phyloP scores from a whole-genome alignment of 2,797 vertebrate species.

The Eurystomus glaucurus region DNA sequence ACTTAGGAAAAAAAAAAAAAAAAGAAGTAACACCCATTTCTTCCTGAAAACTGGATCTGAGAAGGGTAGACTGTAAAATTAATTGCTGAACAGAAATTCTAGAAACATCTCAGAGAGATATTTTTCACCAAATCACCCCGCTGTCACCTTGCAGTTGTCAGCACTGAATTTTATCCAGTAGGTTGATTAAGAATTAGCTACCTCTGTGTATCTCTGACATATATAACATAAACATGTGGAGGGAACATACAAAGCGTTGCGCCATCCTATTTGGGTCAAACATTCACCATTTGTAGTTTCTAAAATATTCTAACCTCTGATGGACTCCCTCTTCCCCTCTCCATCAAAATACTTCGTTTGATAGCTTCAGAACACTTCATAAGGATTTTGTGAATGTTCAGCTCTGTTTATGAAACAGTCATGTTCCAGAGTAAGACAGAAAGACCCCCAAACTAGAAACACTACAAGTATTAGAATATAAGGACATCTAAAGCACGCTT shows the following conservation, averaged over 20 bases:
- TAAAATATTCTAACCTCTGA: neutral
- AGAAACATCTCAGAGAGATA: neutral
- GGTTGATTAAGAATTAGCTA: neutral
- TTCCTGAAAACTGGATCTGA: neutral
- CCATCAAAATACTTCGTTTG: neutral
- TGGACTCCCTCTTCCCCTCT: neutral
- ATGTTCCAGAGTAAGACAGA: neutral
- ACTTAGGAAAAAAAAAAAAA: neutral
- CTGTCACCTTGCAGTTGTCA: neutral
- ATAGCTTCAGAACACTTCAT: neutral
- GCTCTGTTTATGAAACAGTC: neutral
- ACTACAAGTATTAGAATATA: neutral
- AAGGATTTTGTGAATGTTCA: neutral
- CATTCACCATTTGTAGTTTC: neutral
- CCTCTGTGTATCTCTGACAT: neutral
- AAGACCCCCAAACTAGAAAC: neutral
- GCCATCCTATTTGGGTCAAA: neutral
- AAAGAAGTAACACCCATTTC: neutral
- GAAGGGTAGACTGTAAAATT: neutral
- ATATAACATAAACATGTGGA: rapidly evolving
- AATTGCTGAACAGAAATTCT: neutral
- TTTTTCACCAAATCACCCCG: neutral
- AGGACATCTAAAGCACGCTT: neutral
- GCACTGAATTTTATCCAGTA: neutral
- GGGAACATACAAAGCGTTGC: rapidly evolving